Conservation (phyloP, 2,113 vertebrate species). For the Manacus vitellinus region DNA sequence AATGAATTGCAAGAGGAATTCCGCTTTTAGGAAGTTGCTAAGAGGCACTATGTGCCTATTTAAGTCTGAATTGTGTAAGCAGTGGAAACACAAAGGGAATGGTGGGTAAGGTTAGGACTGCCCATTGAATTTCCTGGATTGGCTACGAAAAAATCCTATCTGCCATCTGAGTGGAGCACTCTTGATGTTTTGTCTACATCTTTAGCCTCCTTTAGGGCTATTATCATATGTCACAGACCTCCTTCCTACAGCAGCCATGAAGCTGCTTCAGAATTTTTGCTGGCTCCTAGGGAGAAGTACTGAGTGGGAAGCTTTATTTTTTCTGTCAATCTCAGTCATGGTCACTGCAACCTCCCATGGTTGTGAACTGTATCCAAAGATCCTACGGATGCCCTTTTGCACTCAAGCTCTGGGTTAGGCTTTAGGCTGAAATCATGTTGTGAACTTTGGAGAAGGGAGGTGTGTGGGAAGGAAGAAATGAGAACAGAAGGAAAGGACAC, state of each 20-base stretch:
- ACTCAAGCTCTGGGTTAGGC: neutral
- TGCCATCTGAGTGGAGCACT: neutral
- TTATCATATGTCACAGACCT: neutral
- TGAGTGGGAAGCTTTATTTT: neutral
- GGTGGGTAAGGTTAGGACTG: neutral
- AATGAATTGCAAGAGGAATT: neutral
- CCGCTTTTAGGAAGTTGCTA: neutral
- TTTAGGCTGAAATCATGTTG: neutral
- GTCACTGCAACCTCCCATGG: neutral
- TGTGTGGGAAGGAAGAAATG: constrained; percentile 24
- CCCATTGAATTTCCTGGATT: neutral
- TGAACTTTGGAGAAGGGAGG: neutral
- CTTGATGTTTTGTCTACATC: neutral
- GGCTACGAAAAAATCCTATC: neutral
- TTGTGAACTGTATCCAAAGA: neutral
- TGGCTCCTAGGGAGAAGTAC: neutral
- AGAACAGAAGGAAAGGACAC: constrained; percentile 3
- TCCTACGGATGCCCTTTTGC: neutral
- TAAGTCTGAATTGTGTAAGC: neutral
- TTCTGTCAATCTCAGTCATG: neutral
- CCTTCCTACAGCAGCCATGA: neutral
- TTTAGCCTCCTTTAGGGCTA: neutral
- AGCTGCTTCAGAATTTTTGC: neutral
- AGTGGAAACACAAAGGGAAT: constrained; percentile 1
- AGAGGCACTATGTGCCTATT: neutral